Evolutionary conservation across 2,888 invertebrate genomes (phyloP).

Genomic region (Steinernema scapterisci): DNA sequence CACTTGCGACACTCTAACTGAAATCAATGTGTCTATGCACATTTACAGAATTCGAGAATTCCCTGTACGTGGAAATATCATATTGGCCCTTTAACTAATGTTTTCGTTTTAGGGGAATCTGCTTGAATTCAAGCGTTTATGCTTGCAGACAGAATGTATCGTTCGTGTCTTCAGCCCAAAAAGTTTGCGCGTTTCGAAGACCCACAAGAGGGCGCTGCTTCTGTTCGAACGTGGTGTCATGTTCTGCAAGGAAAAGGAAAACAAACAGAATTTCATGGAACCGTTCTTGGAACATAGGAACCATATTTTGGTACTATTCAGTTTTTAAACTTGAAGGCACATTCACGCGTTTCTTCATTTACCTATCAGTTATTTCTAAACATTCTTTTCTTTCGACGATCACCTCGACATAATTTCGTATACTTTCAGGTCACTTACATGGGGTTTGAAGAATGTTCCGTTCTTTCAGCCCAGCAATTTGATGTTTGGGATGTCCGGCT

Average conservation of each 20-base stretch:
- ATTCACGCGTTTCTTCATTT: too few relatives aligned
- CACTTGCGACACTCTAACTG: background rate
- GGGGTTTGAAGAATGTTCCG: slow-evolving; percentile 28
- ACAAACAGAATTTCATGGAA: background rate
- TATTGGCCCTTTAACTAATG: background rate
- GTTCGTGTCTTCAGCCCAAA: background rate
- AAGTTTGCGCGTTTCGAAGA: background rate
- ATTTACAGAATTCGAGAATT: background rate
- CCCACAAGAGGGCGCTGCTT: background rate
- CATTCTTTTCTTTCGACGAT: too few relatives aligned
- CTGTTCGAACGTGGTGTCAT: slow-evolving; percentile 16
- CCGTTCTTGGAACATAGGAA: background rate
- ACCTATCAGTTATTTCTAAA: too few relatives aligned
- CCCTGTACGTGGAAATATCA: background rate
- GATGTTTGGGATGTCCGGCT: slow-evolving; percentile 15
- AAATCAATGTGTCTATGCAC: slow-evolving; percentile 13
- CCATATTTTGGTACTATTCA: background rate
- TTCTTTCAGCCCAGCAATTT: background rate
- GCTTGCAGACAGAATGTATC: background rate
- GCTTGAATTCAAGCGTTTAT: background rate
- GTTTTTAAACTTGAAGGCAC: too few relatives aligned
- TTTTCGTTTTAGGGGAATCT: background rate
- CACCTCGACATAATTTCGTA: background rate
- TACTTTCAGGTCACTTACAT: background rate
- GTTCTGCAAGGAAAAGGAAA: slow-evolving; percentile 3